Percentiles rank a stretch among this genome's conserved stretches.
Conservation (phyloP, 2,888 invertebrate genomes). For the Crepidodera aurea region DNA sequence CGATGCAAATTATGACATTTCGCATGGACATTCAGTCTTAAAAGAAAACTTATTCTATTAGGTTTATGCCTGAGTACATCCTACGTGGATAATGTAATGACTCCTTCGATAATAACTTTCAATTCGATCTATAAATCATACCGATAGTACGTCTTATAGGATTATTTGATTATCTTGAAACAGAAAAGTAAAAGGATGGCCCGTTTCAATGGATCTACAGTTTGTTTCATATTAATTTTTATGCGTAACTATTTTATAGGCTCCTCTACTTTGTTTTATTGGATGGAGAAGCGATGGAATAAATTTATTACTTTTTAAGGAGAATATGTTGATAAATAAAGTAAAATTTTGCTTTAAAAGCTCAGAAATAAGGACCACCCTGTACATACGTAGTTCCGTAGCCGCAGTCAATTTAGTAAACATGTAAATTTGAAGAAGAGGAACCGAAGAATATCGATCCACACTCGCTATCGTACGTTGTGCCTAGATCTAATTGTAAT, state of each 20-base stretch:
- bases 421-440: constrained; percentile 1
- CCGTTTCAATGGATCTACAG: too few species aligned
- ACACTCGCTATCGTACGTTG: neutral
- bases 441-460: neutral
- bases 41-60: constrained; percentile 35
- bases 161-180: constrained; percentile 25
- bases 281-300: too few species aligned
- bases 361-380: too few species aligned
- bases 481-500: constrained; percentile 44
- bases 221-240: too few species aligned
- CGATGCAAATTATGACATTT: constrained; percentile 42
- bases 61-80: constrained; percentile 27
- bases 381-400: too few species aligned
- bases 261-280: too few species aligned
- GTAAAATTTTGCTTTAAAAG: too few species aligned
- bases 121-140: constrained; percentile 40
- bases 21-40: constrained; percentile 32
- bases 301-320: too few species aligned
- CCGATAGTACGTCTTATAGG: constrained; percentile 33
- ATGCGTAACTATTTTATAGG: too few species aligned
- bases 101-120: constrained; percentile 31
- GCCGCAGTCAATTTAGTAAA: too few species aligned
- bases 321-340: too few species aligned
- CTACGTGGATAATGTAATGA: constrained; percentile 28
- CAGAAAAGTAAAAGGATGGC: constrained; percentile 7